phyloP scores from a whole-genome alignment of 2,797 vertebrate species.

The Gymnothorax javanicus region DNA sequence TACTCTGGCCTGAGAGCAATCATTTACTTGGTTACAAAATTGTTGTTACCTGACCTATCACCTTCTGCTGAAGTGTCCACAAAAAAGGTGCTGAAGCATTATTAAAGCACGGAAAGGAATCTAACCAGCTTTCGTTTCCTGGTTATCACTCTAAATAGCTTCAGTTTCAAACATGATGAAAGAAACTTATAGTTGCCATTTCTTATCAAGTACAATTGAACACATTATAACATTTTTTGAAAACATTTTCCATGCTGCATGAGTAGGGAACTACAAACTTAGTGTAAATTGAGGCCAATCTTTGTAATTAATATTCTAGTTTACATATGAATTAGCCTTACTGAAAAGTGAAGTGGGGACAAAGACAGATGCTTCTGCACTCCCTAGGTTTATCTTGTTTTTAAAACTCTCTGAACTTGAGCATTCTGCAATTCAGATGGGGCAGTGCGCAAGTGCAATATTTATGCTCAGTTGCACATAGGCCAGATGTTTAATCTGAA shows the following conservation, averaged over 20 bases:
- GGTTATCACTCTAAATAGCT: background rate
- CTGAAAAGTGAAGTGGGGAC: background rate
- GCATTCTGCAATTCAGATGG: slow-evolving; percentile 1
- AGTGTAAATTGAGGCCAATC: background rate
- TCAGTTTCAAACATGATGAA: background rate
- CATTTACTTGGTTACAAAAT: background rate
- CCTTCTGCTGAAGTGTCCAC: background rate
- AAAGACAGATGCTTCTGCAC: slow-evolving; percentile 6
- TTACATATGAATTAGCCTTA: background rate
- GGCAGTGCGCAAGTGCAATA: background rate
- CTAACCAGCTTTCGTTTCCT: background rate
- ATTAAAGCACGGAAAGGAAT: background rate
- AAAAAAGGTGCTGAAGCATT: background rate
- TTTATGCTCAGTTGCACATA: background rate
- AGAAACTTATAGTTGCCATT: background rate
- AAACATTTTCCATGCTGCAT: background rate
- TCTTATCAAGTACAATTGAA: background rate
- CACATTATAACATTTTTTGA: background rate
- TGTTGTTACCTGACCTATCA: background rate
- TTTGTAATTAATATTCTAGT: background rate
- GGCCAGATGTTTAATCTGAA: slow-evolving; percentile 14
- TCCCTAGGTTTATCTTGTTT: background rate
- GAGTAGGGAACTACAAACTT: background rate
- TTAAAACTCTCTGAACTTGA: background rate
- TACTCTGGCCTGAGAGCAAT: background rate